Evolutionary conservation across 2,113 vertebrate species (phyloP).

Genomic region (Nanorana parkeri): DNA sequence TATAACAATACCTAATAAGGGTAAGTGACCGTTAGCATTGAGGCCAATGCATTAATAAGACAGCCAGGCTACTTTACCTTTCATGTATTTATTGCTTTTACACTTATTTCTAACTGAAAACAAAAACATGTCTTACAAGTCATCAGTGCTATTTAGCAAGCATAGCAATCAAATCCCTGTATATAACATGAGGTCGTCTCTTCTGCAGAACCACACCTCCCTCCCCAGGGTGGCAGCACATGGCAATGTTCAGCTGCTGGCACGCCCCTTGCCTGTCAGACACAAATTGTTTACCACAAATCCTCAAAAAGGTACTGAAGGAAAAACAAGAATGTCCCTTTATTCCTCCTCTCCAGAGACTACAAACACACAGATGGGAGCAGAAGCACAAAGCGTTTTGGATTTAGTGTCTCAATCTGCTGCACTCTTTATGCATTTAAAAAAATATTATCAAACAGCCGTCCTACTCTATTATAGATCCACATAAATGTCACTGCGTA

Average conservation of each 20-base stretch:
- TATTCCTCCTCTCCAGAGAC: constrained; percentile 14
- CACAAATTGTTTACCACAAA: constrained; percentile 25
- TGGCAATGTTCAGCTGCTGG: constrained; percentile 21
- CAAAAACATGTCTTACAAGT: background rate
- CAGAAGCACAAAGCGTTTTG: constrained; percentile 25
- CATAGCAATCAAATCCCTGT: no score
- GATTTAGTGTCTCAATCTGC: constrained; percentile 1
- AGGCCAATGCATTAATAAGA: no score
- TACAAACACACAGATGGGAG: constrained; percentile 31
- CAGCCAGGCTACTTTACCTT: no score
- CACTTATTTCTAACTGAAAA: background rate
- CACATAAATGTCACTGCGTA: background rate
- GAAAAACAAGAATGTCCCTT: constrained; percentile 26
- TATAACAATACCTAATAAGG: no score
- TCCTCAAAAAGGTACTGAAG: constrained; percentile 1
- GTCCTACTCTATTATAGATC: background rate
- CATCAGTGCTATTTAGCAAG: no score
- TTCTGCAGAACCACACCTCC: background rate
- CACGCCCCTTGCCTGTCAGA: constrained; percentile 4
- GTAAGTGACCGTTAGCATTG: no score
- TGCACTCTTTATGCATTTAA: background rate
- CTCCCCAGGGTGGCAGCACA: constrained; percentile 36
- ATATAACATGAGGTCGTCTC: no score
- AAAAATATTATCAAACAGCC: constrained; percentile 2
- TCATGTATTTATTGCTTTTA: no score